phyloP scores from a whole-genome alignment of 2,113 vertebrate species.

The Gopherus flavomarginatus region DNA sequence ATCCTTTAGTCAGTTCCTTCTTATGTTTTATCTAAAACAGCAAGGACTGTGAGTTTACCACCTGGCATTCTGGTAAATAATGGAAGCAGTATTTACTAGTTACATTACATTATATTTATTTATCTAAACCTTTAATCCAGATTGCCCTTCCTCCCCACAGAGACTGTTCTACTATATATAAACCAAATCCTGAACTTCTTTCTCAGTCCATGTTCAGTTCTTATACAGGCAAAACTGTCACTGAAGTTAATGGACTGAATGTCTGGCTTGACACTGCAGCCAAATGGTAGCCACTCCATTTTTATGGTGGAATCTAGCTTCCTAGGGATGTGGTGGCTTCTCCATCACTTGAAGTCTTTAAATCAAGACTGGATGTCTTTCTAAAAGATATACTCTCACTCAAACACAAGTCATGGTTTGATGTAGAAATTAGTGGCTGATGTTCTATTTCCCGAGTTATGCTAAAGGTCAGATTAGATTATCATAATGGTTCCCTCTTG shows the following conservation, averaged over 20 bases:
- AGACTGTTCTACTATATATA: slow-evolving; percentile 5
- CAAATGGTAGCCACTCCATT: background rate
- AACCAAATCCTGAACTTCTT: slow-evolving; percentile 5
- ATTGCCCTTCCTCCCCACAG: background rate
- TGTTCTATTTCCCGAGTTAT: background rate
- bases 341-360: background rate
- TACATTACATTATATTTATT: background rate
- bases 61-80: slow-evolving; percentile 52
- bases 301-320: background rate
- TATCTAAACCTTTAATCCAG: slow-evolving; percentile 36
- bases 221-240: background rate
- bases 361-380: slow-evolving; percentile 6
- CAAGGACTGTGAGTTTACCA: slow-evolving; percentile 42
- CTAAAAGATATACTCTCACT: background rate
- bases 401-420: slow-evolving; percentile 3
- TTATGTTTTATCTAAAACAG: slow-evolving; percentile 65
- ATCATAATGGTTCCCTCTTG: background rate
- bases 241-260: background rate
- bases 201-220: background rate
- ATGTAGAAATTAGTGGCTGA: background rate
- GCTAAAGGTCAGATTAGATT: slow-evolving; percentile 21
- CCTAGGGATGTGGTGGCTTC: background rate
- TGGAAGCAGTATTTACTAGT: slow-evolving; percentile 44
- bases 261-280: background rate
- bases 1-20: slow-evolving; percentile 56